Evolutionary conservation across 2,797 vertebrate species (phyloP), one percentile per base, ranked within the genome.

Genomic region (Petrocephalus schoutedeni): DNA sequence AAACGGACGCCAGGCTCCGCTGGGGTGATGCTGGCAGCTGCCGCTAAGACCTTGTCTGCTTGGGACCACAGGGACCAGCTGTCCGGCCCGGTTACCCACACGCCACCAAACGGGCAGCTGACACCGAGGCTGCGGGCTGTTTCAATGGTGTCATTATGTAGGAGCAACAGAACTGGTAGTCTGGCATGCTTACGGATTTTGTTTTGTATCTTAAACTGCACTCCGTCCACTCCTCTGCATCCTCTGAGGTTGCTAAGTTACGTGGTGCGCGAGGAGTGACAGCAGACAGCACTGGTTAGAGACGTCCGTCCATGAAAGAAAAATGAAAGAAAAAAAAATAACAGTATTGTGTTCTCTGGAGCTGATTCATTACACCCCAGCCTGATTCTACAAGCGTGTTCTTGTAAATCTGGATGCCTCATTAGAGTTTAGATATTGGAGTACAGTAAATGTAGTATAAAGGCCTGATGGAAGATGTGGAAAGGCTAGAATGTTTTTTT

Each of bases 11-110:
- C 51, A 16, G 61, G 86, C 82, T 49, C 58, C 59, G 16, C 49
- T 54, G 87, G 58, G 80, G 57, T 56, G n/a, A 54, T 21, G 19
- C 57, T 64, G 59, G 87, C 87, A 88, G 87, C 87, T 88, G 82
- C 59, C 36, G 23, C 59, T 16, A 61, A 85, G 80, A 54, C 77
- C 77, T 23, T 5, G 83, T 59, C 87, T 74, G 61, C 83, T 88
- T 23, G 53, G 32, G 54, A 41, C 87, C 23, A 21, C 59, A 85
- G 87, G 83, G 53, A 54, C 61, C 87, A 88, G 80, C 87, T 86
- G 87, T 71, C 61, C 53, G 14, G 28, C 10, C 83, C 87, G 32
- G 28, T 86, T 54, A 28, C n/a, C 7, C 85, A 32, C 51, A 45
- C 19, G 28, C 23, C 58, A 45, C 21, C 77, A 88, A 84, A 67